A percentile compares a stretch with the other conserved stretches of the same genome.
phyloP scores from a whole-genome alignment of 2,113 vertebrate genomes.

The Eptesicus fuscus region DNA sequence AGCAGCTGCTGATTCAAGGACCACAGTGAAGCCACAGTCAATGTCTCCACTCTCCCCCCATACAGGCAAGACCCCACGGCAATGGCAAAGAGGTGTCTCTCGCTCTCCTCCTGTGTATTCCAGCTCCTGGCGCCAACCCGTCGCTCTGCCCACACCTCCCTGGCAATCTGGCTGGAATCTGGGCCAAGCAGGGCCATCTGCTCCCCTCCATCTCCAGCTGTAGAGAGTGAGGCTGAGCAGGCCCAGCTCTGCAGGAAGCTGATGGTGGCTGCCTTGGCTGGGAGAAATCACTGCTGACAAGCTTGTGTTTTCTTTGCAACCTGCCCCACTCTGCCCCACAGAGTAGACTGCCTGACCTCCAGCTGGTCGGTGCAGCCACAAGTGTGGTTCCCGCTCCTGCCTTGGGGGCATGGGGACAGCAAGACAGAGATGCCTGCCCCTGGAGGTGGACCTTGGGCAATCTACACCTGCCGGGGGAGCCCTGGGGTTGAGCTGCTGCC shows the following conservation, averaged over 20 bases:
- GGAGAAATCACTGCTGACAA: neutral
- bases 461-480: fast-evolving
- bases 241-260: slow-evolving; percentile 32
- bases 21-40: neutral
- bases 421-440: neutral
- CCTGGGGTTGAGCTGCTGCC: neutral
- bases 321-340: neutral
- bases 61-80: neutral
- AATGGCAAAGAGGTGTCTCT: neutral
- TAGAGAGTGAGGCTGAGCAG: neutral
- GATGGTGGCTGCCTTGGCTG: slow-evolving; percentile 15
- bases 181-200: slow-evolving; percentile 76
- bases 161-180: slow-evolving; percentile 67
- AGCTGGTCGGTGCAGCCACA: neutral
- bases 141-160: slow-evolving; percentile 45
- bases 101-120: slow-evolving; percentile 4
- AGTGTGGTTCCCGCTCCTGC: neutral
- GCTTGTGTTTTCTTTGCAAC: slow-evolving; percentile 5
- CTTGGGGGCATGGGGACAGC: no score
- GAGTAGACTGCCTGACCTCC: neutral
- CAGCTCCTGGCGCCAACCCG: neutral
- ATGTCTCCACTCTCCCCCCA: fast-evolving
- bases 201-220: slow-evolving; percentile 57
- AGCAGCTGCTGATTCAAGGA: neutral
- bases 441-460: neutral